Conservation (phyloP, 2,888 invertebrate genomes). For the Xanthorhoe spadicearia region DNA sequence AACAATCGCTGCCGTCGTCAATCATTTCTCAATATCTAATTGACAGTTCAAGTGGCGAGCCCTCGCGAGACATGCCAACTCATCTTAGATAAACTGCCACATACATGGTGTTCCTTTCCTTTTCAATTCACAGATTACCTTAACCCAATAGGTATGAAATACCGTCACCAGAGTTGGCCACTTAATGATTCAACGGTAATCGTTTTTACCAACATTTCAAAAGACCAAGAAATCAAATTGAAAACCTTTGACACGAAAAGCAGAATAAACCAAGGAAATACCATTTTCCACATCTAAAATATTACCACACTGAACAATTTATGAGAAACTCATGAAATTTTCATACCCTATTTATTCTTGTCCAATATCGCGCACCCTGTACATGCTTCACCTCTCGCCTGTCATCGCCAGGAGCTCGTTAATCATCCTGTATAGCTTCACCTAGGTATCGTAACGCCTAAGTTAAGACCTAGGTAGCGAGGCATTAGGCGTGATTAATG, state of each 20-base stretch:
- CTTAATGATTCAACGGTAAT: no score
- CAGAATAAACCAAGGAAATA: constrained; percentile 2
- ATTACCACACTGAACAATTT: constrained; percentile 27
- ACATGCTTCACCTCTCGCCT: constrained; percentile 65
- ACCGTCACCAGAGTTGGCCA: no score
- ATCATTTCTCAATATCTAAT: constrained; percentile 81
- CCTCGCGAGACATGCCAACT: constrained; percentile 76
- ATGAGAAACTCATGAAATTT: constrained; percentile 39
- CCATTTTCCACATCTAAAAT: constrained; percentile 5
- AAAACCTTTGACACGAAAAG: no score
- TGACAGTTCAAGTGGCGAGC: constrained; percentile 82
- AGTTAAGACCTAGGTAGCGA: constrained; percentile 48
- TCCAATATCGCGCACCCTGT: constrained; percentile 57
- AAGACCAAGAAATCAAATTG: no score
- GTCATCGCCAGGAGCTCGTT: constrained; percentile 77
- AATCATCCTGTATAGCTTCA: constrained; percentile 65
- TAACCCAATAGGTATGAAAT: no score
- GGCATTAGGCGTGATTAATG: constrained; percentile 43
- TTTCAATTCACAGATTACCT: no score
- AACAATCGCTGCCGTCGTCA: constrained; percentile 60
- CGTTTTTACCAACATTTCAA: no score
- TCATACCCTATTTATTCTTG: constrained; percentile 42
- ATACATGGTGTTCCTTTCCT: constrained; percentile 55
- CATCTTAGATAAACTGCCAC: constrained; percentile 66
- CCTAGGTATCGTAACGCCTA: constrained; percentile 66